Base-by-base conservation (phyloP, 2,113 vertebrate species). In the Mohoua ochrocephala region DNA sequence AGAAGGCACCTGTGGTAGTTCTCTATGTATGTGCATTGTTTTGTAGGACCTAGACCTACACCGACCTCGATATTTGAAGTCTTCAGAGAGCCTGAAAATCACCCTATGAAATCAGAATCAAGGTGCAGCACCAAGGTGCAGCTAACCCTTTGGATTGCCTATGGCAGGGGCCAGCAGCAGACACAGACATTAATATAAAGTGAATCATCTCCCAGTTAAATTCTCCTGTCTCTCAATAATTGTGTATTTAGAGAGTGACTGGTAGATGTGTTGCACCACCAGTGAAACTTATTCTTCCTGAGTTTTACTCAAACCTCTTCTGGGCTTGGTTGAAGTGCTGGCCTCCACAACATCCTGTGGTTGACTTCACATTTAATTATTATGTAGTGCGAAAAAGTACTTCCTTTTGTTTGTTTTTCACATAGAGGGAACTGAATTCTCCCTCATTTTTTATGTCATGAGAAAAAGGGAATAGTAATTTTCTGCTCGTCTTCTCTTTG, bases 361-460 rank as follows among this genome's bases (percentile, higher is more conserved):
- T 4, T 9, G 59, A 50, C 42, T 93, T 91, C 76, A 96, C 64
- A 67, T 81, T 95, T 84, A 93, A 93, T 95, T 86, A 93, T n/a
- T 77, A 89, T 10, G 42, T 89, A 70, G 68, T 87, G 76, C 0
- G 16, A 95, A 95, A 61, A 91, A 87, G 9, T 15, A 80, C n/a
- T 96, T 95, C 86, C 85, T 94, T 94, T 83, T 83, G 30, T 70
- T 96, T 94, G 59, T 70, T 95, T 95, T 94, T 86, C 52, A 52
- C 84, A 28, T 0, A 18, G 61, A 87, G 31, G 59, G 59, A 94
- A 76, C 39, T 4, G 50, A 93, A 84, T 92, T 94, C 28, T 88
- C 42, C 27, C 42, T 75, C 19, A 23, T 54, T 70, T 88, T 93
- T 80, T 54, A 57, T 88, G 71, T 64, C 71, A 52, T 45, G 60